Percentiles rank a stretch among this genome's conserved stretches.
phyloP scores from a whole-genome alignment of 2,113 vertebrate species.

The Alouatta palliata region DNA sequence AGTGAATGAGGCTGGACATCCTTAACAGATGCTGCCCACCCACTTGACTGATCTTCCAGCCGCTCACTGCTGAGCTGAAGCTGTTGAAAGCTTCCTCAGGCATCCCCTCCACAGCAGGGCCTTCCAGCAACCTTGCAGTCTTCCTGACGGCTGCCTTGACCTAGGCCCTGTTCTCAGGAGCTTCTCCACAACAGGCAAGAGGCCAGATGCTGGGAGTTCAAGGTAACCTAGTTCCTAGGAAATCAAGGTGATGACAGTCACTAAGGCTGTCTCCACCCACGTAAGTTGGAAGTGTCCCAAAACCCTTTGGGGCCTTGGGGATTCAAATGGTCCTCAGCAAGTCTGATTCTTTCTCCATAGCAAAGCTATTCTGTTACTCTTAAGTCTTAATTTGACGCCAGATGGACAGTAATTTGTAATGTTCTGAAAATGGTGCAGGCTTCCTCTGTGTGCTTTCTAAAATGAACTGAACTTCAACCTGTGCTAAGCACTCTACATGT shows the following conservation, averaged over 20 bases:
- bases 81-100: not conserved
- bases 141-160: not conserved
- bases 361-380: not conserved
- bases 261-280: not conserved
- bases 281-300: not conserved
- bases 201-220: not conserved
- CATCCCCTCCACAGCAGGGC: not conserved
- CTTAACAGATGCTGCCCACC: not conserved
- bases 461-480: not conserved
- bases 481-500: not conserved
- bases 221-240: not conserved
- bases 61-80: not conserved
- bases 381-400: not conserved
- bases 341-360: not conserved
- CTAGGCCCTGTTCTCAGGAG: not conserved
- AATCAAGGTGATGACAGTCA: not conserved
- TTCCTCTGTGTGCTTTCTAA: not conserved
- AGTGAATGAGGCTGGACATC: not conserved
- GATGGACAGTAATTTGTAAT: not conserved
- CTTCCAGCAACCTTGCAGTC: not conserved
- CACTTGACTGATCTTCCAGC: not conserved
- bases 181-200: not conserved
- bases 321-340: not conserved
- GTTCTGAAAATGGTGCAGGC: not conserved
- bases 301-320: not conserved